Conservation (phyloP, 2,797 vertebrate genomes). For the Columba guinea region DNA sequence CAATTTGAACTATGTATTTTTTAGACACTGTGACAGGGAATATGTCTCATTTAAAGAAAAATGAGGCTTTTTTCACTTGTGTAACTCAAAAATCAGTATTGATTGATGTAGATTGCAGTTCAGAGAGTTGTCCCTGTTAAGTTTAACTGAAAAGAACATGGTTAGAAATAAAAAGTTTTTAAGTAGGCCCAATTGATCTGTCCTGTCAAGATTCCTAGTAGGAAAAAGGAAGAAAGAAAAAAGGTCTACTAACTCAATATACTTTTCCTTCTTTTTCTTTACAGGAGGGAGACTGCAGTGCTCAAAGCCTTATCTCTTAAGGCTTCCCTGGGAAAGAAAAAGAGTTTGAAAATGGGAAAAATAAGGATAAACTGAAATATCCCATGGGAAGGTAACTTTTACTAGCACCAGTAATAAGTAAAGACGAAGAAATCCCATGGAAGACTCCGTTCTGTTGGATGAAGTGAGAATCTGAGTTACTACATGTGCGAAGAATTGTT, state of each 20-base stretch:
- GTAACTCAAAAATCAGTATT: not conserved
- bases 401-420: not conserved
- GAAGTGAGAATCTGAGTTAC: not conserved
- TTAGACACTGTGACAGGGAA: not conserved
- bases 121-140: not conserved
- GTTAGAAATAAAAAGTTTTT: slow-evolving; percentile 14
- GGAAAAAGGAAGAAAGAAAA: not conserved
- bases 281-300: not conserved
- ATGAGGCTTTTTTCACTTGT: not conserved
- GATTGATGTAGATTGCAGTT: not conserved
- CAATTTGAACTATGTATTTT: not conserved
- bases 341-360: not conserved
- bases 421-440: not conserved
- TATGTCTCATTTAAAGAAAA: slow-evolving; percentile 10
- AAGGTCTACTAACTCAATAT: not conserved
- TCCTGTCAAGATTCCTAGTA: not conserved
- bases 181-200: not conserved
- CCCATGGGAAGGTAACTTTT: not conserved
- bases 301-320: not conserved
- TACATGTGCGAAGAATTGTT: not conserved
- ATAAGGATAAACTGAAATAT: not conserved
- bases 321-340: not conserved
- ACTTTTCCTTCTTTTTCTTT: not conserved
- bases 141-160: slow-evolving; percentile 5
- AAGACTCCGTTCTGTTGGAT: not conserved